phyloP scores from a whole-genome alignment of 2,113 vertebrate species.

The Eurypyga helias region DNA sequence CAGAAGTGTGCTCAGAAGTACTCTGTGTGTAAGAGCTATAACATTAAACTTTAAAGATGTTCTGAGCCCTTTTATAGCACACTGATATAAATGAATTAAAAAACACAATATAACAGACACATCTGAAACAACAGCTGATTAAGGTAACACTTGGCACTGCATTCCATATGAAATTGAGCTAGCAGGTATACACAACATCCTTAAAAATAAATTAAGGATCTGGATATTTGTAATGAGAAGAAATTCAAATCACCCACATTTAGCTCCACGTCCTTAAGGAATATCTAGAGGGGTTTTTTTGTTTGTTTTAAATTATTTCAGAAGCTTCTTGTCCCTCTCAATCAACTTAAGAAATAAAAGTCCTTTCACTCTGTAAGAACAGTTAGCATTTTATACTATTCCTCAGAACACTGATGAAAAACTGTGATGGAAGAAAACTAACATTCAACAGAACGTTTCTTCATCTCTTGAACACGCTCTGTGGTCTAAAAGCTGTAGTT shows the following conservation, averaged over 20 bases:
- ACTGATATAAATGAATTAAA: neutral
- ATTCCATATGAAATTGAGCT: neutral
- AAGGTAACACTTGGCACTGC: neutral
- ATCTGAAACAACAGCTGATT: neutral
- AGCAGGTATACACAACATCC: neutral
- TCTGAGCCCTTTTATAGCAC: neutral
- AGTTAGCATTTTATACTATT: neutral
- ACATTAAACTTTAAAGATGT: neutral
- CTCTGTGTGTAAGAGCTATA: neutral
- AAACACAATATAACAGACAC: neutral
- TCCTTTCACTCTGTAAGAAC: neutral
- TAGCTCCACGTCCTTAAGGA: neutral
- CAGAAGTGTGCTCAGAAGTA: neutral
- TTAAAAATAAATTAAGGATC: neutral
- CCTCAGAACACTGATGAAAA: neutral
- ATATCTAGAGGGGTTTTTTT: neutral
- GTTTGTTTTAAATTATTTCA: neutral
- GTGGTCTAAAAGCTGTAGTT: neutral
- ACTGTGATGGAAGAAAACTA: neutral
- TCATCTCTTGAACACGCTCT: neutral
- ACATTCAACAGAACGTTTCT: neutral
- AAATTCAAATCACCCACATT: neutral
- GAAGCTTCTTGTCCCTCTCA: neutral
- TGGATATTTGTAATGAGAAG: neutral
- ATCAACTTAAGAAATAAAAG: neutral